A percentile compares a stretch with the other conserved stretches of the same genome.
These are phyloP conservation scores for Pseudomugil tenellus DNA, from an alignment of 2,797 vertebrate genomes.

Conservation along the genomic window DNA sequence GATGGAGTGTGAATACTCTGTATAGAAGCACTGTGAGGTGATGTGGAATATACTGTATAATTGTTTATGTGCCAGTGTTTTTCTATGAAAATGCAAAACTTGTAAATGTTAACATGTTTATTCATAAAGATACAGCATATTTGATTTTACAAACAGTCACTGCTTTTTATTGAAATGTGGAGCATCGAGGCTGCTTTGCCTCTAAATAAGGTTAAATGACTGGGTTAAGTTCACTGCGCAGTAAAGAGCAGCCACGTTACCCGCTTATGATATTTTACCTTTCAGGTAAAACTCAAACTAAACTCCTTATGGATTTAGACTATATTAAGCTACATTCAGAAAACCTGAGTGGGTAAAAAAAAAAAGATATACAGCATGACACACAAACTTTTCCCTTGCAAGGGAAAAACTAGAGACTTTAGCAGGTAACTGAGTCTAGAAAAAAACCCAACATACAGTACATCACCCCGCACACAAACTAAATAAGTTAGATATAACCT, in stretches of 20 bases:
- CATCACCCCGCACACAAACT: not conserved
- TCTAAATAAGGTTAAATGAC: not conserved
- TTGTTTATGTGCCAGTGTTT: constrained; percentile 37
- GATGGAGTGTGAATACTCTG: constrained; percentile 12
- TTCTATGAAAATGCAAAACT: constrained; percentile 36
- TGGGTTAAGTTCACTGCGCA: not conserved
- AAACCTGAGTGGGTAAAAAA: not conserved
- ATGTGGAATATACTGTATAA: constrained; percentile 13
- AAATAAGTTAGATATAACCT: not conserved
- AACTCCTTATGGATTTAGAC: not conserved
- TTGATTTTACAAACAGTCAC: constrained; percentile 19
- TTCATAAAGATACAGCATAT: constrained; percentile 51
- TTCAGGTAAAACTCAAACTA: not conserved
- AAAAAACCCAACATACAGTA: not conserved
- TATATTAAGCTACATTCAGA: not conserved
- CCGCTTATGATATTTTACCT: not conserved
- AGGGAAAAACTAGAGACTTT: not conserved
- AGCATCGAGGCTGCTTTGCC: not conserved
- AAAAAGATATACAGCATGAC: not conserved
- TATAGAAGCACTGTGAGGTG: not conserved
- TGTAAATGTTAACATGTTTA: constrained; percentile 47
- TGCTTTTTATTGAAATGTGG: constrained; percentile 25
- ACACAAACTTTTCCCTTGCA: not conserved
- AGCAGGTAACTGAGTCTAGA: not conserved
- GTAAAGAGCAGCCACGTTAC: not conserved